These are phyloP conservation scores for Oxyruncus cristatus DNA, from an alignment of 2,113 vertebrate species.

Conservation along the genomic window DNA sequence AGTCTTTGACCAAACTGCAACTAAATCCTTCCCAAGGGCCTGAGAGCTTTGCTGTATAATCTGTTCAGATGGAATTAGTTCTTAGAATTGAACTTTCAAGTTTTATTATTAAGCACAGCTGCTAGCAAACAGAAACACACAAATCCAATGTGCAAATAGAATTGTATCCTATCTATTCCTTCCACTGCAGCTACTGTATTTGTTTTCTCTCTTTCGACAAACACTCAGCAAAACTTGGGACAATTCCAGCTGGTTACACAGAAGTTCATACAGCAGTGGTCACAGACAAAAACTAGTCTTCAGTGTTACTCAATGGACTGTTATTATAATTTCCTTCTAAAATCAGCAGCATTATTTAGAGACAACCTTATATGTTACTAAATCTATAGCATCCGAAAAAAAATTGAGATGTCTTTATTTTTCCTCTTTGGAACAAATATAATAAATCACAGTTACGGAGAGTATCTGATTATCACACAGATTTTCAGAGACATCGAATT, in stretches of 20 bases:
- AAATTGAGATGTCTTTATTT: conserved; percentile 8
- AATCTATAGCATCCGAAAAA: not conserved
- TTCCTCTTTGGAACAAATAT: not conserved
- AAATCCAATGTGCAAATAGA: not conserved
- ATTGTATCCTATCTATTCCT: not conserved
- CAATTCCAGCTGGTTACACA: conserved; percentile 10
- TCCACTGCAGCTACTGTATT: conserved; percentile 1
- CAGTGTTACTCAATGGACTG: not conserved
- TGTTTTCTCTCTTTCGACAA: conserved; percentile 36
- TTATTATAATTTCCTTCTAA: conserved; percentile 4
- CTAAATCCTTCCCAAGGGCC: not conserved
- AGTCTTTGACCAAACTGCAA: not conserved
- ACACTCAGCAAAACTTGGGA: conserved; percentile 35
- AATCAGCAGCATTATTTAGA: not conserved
- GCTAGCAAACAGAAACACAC: not conserved
- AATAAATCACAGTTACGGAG: not conserved
- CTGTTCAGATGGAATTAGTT: not conserved
- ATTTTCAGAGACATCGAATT: not conserved
- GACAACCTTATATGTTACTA: not conserved
- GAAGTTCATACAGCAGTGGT: not conserved
- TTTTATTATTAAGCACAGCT: not conserved
- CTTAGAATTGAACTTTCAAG: not conserved
- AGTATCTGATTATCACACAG: not conserved
- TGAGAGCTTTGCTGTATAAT: not conserved
- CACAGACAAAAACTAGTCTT: not conserved